Base-by-base conservation (phyloP, 2,113 vertebrate genomes). In the Isichthys henryi region DNA sequence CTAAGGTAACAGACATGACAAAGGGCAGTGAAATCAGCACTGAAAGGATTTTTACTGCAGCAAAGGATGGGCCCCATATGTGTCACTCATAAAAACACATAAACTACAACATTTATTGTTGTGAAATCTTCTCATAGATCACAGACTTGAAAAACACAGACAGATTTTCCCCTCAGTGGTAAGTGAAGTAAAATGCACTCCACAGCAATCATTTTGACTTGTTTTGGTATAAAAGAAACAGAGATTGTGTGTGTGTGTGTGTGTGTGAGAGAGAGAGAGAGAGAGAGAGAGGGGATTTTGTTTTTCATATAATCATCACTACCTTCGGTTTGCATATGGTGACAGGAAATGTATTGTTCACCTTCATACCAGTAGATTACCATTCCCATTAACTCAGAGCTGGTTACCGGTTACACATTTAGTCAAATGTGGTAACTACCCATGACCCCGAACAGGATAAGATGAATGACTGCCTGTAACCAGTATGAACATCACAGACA, bases 31-130 rank as follows among this genome's bases (percentile, higher is more conserved):
- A 86, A n/a, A 50, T 86, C 82, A 46, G 8, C 82, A 45, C 45
- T 84, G 19, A 84, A 84, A 84, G 43, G 82, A n/a, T 84, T 84
- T 84, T 84, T 84, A 84, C 82, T 84, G 43, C 82, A 48, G 19
- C 45, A 84, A 23, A 48, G 77, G 45, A 84, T 48, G 17, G 80
- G 43, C 80, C 45, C 39, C 10, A 48, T 45, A 84, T 45, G 23
- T 84, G 82, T 84, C 82, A 84, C 43, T 84, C 82, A 84, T 48
- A 48, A 52, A 84, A 86, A 86, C 46, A 52, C 23, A 52, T 48
- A 27, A 48, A 49, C 83, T 50, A 85, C 43, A 53, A 86, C 48
- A 27, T 13, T 52, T 53, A 52, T 31, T 31, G 46, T 31, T 86
- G 48, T 86, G n/a, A 86, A 86, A 85, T 49, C 83, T 49, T 85